Percentiles rank a stretch among this genome's conserved stretches.
Conservation (phyloP, 2,113 vertebrate genomes). For the Pituophis catenifer region DNA sequence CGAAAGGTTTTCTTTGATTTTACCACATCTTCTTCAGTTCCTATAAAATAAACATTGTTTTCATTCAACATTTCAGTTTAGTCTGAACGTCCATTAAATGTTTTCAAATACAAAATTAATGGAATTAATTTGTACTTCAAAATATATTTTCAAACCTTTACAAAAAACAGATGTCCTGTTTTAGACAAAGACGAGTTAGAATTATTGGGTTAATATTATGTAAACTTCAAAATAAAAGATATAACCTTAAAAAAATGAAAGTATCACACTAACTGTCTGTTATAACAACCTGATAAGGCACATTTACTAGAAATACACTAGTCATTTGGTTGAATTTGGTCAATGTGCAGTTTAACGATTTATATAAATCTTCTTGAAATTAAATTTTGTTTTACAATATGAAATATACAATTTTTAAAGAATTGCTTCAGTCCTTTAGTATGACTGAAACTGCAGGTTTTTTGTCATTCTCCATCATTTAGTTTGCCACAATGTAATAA, state of each 20-base stretch:
- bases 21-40: constrained; percentile 79
- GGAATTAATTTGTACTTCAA: not conserved
- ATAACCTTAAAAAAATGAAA: not conserved
- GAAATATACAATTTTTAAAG: constrained; percentile 50
- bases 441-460: constrained; percentile 17
- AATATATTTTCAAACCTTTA: constrained; percentile 20
- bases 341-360: constrained; percentile 37
- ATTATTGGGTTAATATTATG: constrained; percentile 1
- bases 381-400: constrained; percentile 41
- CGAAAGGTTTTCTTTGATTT: constrained; percentile 84
- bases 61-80: not conserved
- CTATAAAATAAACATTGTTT: constrained; percentile 61
- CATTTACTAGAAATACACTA: constrained; percentile 1
- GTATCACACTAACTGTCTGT: not conserved
- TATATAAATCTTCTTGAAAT: constrained; percentile 46
- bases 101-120: not conserved
- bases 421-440: constrained; percentile 33
- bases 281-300: constrained; percentile 24
- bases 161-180: not conserved
- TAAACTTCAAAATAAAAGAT: not conserved
- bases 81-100: constrained; percentile 17
- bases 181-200: not conserved
- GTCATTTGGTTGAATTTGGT: constrained; percentile 30
- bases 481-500: constrained; percentile 59
- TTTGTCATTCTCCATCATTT: constrained; percentile 51